Evolutionary conservation across 2,888 invertebrate genomes (phyloP).

Genomic region (Quadriops clusia): DNA sequence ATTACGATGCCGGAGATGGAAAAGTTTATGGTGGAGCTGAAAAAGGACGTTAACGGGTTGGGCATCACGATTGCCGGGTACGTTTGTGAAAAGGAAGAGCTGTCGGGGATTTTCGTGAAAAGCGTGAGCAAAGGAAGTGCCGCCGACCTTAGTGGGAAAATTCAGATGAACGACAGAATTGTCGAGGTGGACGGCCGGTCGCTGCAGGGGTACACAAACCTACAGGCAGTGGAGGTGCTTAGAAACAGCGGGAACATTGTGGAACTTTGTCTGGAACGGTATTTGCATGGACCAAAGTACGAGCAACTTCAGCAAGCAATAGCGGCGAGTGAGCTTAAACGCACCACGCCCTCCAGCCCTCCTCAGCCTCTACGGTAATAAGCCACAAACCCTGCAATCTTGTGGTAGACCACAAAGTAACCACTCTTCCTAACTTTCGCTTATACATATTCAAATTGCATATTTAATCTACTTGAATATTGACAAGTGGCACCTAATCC

Average conservation of each 20-base stretch:
- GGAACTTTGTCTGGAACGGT: constrained; percentile 77
- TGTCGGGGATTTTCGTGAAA: constrained; percentile 98
- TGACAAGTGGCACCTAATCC: no score
- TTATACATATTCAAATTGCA: no score
- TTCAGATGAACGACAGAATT: constrained; percentile 95
- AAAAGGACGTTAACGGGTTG: constrained; percentile 85
- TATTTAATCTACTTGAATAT: no score
- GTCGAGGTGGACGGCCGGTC: constrained; percentile 94
- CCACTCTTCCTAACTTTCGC: constrained; percentile 2
- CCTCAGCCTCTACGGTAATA: constrained; percentile 45
- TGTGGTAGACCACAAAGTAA: constrained; percentile 4
- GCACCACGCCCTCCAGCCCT: constrained; percentile 41
- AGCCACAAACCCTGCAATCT: constrained; percentile 14
- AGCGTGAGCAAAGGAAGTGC: constrained; percentile 94
- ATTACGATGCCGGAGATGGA: constrained; percentile 83
- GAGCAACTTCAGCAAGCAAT: constrained; percentile 81
- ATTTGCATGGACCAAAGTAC: constrained; percentile 79
- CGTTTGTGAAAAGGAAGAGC: constrained; percentile 94
- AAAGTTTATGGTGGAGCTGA: constrained; percentile 84
- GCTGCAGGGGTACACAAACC: constrained; percentile 91
- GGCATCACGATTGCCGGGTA: constrained; percentile 95
- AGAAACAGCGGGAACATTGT: constrained; percentile 89
- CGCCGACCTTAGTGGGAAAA: constrained; percentile 83
- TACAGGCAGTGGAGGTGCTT: constrained; percentile 92
- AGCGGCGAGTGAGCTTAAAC: constrained; percentile 64